Conservation (phyloP, 1,140 invertebrate species). For the Fopius arisanus region DNA sequence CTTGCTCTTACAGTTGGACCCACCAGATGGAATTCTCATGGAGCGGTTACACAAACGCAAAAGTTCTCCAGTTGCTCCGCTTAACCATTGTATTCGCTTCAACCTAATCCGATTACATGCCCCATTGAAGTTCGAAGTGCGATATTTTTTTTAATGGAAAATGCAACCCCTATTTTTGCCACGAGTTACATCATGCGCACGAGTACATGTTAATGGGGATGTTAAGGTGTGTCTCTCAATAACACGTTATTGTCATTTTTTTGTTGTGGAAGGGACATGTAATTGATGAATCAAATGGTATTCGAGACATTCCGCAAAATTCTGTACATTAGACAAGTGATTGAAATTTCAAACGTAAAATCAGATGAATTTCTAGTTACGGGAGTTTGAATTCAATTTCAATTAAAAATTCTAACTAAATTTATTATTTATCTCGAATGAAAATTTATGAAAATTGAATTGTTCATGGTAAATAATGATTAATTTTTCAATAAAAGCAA, state of each 20-base stretch:
- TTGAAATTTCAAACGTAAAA: too few species aligned
- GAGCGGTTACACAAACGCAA: constrained; percentile 45
- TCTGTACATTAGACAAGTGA: too few species aligned
- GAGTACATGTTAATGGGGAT: not conserved
- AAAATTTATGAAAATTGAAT: too few species aligned
- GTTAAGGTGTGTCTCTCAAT: not conserved
- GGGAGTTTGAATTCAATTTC: too few species aligned
- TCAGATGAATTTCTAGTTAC: too few species aligned
- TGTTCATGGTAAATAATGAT: too few species aligned
- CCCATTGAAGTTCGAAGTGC: constrained; percentile 65
- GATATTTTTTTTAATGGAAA: constrained; percentile 59
- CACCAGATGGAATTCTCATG: constrained; percentile 54
- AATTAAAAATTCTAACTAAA: too few species aligned
- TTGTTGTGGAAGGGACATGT: not conserved
- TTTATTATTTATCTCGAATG: too few species aligned
- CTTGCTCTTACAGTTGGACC: not conserved
- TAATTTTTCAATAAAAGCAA: too few species aligned
- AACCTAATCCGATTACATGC: constrained; percentile 64
- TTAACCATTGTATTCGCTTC: constrained; percentile 43
- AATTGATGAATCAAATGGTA: not conserved
- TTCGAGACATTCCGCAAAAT: too few species aligned
- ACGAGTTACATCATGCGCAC: not conserved
- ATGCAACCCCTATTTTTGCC: not conserved
- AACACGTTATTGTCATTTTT: not conserved
- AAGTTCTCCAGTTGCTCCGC: constrained; percentile 29